phyloP scores from a whole-genome alignment of 2,113 vertebrate species.

The Apteryx owenii region DNA sequence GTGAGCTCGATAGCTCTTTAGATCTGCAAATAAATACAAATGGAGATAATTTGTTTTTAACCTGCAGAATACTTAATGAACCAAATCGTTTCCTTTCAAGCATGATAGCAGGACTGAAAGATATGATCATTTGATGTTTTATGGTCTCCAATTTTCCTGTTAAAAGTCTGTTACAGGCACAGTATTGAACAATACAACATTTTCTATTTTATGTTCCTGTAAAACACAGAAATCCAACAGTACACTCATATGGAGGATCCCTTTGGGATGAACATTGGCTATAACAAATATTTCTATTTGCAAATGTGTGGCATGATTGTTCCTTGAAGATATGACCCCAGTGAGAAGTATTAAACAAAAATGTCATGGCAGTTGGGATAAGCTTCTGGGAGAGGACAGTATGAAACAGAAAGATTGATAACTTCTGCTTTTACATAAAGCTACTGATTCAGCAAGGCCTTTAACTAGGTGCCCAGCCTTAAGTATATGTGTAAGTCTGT shows the following conservation, averaged over 20 bases:
- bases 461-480: not conserved
- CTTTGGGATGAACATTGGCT: not conserved
- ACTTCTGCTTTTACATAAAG: not conserved
- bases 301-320: not conserved
- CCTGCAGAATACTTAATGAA: slow-evolving; percentile 56
- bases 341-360: slow-evolving; percentile 17
- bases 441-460: not conserved
- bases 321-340: not conserved
- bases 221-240: not conserved
- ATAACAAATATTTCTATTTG: slow-evolving; percentile 22
- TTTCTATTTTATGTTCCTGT: slow-evolving; percentile 8
- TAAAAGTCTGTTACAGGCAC: not conserved
- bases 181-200: not conserved
- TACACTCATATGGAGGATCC: not conserved
- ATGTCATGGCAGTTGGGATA: not conserved
- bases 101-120: slow-evolving; percentile 40
- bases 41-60: slow-evolving; percentile 55
- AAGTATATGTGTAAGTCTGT: not conserved
- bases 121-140: slow-evolving; percentile 52
- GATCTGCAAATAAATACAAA: slow-evolving; percentile 57
- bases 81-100: slow-evolving; percentile 59
- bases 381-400: not conserved
- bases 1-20: not conserved
- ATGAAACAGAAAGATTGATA: not conserved
- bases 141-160: slow-evolving; percentile 36